These are phyloP conservation scores for Ridgeia piscesae DNA, from an alignment of 1,140 invertebrate species.

Conservation along the genomic window DNA sequence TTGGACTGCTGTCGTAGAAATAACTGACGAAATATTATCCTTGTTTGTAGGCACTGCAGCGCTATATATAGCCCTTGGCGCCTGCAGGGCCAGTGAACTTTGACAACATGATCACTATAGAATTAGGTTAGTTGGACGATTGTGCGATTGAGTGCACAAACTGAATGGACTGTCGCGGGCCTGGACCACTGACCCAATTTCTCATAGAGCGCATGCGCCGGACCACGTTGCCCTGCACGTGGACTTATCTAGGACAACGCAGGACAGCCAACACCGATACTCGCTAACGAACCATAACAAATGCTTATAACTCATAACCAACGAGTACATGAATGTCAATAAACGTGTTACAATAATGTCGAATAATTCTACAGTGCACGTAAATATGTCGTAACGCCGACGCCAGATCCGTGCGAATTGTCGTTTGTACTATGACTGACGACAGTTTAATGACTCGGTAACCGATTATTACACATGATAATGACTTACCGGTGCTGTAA, in stretches of 20 bases:
- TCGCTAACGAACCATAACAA: neutral
- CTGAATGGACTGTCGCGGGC: neutral
- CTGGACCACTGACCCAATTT: neutral
- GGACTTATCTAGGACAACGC: neutral
- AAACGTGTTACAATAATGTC: neutral
- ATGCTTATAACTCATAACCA: neutral
- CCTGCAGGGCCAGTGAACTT: no score
- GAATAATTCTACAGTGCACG: neutral
- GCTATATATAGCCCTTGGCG: no score
- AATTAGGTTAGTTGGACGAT: no score
- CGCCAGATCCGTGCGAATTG: neutral
- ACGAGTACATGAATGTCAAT: neutral
- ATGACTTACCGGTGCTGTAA: slow-evolving; percentile 84
- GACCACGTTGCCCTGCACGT: neutral
- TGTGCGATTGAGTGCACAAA: neutral
- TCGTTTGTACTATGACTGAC: neutral
- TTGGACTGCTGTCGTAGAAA: no score
- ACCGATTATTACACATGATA: neutral
- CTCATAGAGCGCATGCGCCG: neutral
- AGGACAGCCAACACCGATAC: no score
- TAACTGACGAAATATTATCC: no score
- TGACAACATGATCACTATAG: no score
- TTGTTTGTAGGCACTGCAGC: no score
- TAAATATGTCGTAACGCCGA: neutral
- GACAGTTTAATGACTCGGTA: neutral